Base-by-base conservation (phyloP, 2,888 invertebrate species). In the Priocnemis perturbator region DNA sequence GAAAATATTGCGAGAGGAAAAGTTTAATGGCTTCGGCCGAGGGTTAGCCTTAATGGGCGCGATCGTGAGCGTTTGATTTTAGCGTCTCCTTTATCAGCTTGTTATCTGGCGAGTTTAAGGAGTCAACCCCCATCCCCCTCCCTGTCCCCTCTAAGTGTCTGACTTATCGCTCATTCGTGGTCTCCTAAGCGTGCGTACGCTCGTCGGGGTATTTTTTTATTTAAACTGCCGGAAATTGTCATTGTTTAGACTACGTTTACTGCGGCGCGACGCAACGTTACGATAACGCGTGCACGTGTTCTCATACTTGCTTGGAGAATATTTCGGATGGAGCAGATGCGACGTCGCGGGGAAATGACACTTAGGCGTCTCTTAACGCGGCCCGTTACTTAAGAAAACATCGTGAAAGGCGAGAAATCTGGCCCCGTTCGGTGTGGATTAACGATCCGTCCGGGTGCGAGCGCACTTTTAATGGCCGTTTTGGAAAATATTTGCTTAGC, bases 301-400 rank as follows among this genome's bases (percentile, higher is more conserved):
- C 4, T 37, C 37, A 11, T 11, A 37, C 37, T 37, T 37, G 66
- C 47, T 58, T 59, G 20, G 61, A 56, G 60, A 71, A 66, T 67
- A 70, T 69, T 68, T 37, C 72, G 55, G 65, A 60, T 55, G 45
- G 64, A 50, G 47, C 20, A 64, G 52, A 48, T 53, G 62, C 55
- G 47, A 69, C 56, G 53, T 48, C 44, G 56, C 37, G 50, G 60
- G 58, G 69, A 61, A 67, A 53, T 64, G 70, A 71, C 71, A 65
- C 45, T 67, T 71, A 59, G 14, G 37, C 17, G 48, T 20, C 52
- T 52, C 64, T 56, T 62, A 74, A 74, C 11, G 37, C 1, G 37
- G 37, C 37, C 37, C 73, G 58, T 58, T 58, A 45, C 72, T 76
- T 72, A 70, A 66, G 73, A 78, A 78, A 76, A 78, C 78, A 76